A percentile compares a stretch with the other conserved stretches of the same genome.
phyloP scores from a whole-genome alignment of 2,888 invertebrate genomes.

The Eumerus sabulonum region DNA sequence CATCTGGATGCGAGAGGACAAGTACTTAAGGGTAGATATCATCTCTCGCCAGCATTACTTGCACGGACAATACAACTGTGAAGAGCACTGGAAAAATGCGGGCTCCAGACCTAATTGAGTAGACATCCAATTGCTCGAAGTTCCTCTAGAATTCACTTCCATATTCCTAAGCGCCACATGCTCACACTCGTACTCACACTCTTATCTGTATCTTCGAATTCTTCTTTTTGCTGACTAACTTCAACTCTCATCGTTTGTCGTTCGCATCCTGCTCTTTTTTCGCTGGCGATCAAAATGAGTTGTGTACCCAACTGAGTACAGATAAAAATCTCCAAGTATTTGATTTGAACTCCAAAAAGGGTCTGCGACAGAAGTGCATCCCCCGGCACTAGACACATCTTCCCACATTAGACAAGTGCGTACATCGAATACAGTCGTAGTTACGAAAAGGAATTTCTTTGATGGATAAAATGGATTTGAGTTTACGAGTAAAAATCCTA shows the following conservation, averaged over 20 bases:
- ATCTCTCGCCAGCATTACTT: slow-evolving; percentile 21
- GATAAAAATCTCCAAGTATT: slow-evolving; percentile 45
- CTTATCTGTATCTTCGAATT: too few relatives aligned
- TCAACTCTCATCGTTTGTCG: too few relatives aligned
- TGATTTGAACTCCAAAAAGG: slow-evolving; percentile 54
- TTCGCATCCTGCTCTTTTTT: too few relatives aligned
- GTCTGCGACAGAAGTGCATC: neutral
- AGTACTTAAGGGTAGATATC: slow-evolving; percentile 3
- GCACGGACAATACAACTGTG: neutral
- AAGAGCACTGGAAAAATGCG: slow-evolving; percentile 15
- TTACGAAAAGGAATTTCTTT: neutral
- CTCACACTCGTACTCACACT: neutral
- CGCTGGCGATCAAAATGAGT: slow-evolving; percentile 3
- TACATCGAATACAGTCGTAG: neutral
- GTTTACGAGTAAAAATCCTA: neutral
- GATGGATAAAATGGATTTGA: neutral
- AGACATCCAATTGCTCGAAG: slow-evolving; percentile 25
- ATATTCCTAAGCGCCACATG: slow-evolving; percentile 12
- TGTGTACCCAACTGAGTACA: slow-evolving; percentile 31
- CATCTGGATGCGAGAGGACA: neutral
- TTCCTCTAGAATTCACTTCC: slow-evolving; percentile 31
- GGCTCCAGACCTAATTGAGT: slow-evolving; percentile 43
- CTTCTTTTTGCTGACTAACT: slow-evolving; percentile 19
- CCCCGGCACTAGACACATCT: neutral
- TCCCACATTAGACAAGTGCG: neutral